Evolutionary conservation across 2,113 vertebrate species (phyloP).

Genomic region (Drymodes brunneopygia): DNA sequence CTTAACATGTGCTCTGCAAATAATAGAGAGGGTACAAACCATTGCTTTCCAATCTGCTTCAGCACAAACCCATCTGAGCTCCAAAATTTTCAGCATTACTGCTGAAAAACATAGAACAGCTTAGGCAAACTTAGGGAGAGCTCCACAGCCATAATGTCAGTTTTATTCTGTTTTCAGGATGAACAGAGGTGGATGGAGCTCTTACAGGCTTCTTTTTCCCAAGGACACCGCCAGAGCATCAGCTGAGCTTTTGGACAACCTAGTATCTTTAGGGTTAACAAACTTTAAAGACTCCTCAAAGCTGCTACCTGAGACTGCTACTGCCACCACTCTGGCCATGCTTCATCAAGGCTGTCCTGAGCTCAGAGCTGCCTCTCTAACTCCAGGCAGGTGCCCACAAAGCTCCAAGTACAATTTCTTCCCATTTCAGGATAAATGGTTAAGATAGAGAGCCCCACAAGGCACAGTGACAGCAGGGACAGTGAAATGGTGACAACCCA

Average conservation of each 20-base stretch:
- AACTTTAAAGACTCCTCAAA: neutral
- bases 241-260: neutral
- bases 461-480: fast-evolving
- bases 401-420: neutral
- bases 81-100: neutral
- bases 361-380: neutral
- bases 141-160: neutral
- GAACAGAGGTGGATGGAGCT: neutral
- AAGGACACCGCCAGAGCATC: neutral
- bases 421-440: neutral
- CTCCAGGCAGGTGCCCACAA: neutral
- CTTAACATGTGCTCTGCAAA: neutral
- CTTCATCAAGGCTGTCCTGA: fast-evolving
- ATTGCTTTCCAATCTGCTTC: neutral
- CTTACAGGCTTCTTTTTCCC: neutral
- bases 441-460: fast-evolving
- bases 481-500: neutral
- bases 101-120: neutral
- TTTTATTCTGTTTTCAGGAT: neutral
- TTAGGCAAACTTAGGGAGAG: neutral
- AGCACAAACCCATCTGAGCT: neutral
- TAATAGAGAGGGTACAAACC: neutral
- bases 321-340: neutral
- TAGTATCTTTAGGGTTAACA: neutral
- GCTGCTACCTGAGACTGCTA: neutral